phyloP scores from a whole-genome alignment of 2,113 vertebrate genomes.

The Pseudopodoces humilis region DNA sequence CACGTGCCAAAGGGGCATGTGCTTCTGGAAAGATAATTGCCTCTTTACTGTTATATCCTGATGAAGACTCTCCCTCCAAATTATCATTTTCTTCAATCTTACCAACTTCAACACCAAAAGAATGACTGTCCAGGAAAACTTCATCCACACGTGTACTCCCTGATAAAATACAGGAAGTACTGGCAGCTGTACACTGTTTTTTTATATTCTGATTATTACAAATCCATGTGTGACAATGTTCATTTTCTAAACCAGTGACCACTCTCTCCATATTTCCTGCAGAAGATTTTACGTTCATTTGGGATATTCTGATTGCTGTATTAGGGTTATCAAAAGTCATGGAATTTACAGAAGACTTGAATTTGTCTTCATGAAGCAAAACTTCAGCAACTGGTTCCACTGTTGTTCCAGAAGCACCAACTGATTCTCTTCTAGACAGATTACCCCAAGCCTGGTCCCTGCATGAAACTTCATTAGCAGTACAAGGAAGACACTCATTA shows the following conservation, averaged over 20 bases:
- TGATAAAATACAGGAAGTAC: slow-evolving; percentile 4
- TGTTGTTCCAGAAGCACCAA: slow-evolving; percentile 13
- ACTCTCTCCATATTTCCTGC: background rate
- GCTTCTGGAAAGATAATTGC: background rate
- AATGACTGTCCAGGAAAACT: background rate
- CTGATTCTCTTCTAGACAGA: slow-evolving; percentile 16
- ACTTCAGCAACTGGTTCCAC: background rate
- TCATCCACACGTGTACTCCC: background rate
- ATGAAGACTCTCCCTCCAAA: background rate
- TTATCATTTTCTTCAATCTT: background rate
- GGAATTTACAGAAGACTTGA: background rate
- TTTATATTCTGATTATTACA: background rate
- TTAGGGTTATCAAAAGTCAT: background rate
- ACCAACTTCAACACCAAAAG: background rate
- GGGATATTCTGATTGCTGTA: background rate
- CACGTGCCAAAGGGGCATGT: background rate
- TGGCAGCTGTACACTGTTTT: background rate
- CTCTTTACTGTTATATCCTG: background rate
- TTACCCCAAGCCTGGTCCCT: slow-evolving; percentile 18
- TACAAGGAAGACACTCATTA: slow-evolving; percentile 6
- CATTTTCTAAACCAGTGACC: background rate
- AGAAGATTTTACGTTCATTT: background rate
- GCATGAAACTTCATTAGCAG: background rate
- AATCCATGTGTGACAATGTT: background rate
- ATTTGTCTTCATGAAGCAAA: background rate